These are phyloP conservation scores for Columba guinea DNA, from an alignment of 2,797 vertebrate genomes.

Conservation along the genomic window DNA sequence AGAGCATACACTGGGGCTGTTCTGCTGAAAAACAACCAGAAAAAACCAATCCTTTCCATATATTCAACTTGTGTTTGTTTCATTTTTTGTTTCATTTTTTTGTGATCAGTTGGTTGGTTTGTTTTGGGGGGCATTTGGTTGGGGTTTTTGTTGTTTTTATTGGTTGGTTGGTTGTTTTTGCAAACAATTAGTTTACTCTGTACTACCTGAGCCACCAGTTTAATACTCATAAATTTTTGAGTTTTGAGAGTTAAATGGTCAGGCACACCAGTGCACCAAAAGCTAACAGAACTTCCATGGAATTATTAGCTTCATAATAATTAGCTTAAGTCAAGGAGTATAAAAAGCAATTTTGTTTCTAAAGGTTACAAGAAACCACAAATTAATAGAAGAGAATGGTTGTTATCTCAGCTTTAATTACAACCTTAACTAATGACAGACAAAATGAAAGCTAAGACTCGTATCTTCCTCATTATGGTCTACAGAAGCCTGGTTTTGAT, in stretches of 20 bases:
- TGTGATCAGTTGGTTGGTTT: not conserved
- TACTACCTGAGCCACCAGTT: not conserved
- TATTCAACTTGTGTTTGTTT: not conserved
- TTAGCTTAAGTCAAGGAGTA: not conserved
- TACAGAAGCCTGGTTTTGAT: not conserved
- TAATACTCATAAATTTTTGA: not conserved
- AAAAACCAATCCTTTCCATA: not conserved
- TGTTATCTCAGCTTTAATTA: not conserved
- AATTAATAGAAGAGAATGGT: not conserved
- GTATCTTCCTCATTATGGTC: not conserved
- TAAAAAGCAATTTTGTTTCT: not conserved
- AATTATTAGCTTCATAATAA: not conserved
- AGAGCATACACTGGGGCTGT: not conserved
- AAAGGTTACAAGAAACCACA: not conserved
- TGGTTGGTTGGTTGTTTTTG: not conserved
- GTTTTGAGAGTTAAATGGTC: not conserved
- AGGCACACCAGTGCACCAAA: not conserved
- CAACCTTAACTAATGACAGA: not conserved
- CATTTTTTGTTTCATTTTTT: rapidly evolving
- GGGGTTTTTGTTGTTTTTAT: too few relatives aligned
- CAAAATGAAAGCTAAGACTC: not conserved
- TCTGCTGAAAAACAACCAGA: not conserved
- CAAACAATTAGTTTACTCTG: not conserved
- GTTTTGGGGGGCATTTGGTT: not conserved
- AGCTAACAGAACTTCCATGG: not conserved